Evolutionary conservation across 2,113 vertebrate genomes (phyloP).

Genomic region (Macquaria australasica): DNA sequence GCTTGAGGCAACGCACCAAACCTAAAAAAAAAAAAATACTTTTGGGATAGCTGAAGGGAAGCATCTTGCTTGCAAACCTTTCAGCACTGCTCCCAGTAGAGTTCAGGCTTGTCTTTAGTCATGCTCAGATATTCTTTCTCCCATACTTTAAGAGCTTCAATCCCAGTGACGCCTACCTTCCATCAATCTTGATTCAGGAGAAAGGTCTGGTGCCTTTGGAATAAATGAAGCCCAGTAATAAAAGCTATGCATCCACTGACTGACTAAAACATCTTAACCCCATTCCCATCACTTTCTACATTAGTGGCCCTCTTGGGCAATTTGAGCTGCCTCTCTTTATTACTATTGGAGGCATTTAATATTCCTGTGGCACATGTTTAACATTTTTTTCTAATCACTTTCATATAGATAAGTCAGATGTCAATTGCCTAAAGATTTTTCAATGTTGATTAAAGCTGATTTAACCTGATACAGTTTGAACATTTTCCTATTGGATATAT

Average conservation of each 20-base stretch:
- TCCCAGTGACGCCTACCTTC: slow-evolving; percentile 59
- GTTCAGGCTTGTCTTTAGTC: slow-evolving; percentile 23
- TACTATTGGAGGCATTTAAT: slow-evolving; percentile 55
- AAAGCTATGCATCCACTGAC: slow-evolving; percentile 68
- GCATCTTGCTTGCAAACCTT: slow-evolving; percentile 6
- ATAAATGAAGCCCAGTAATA: slow-evolving; percentile 76
- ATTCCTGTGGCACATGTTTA: slow-evolving; percentile 41
- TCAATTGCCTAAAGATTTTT: slow-evolving; percentile 7
- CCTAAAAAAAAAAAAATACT: slow-evolving; percentile 9
- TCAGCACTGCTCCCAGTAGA: slow-evolving; percentile 21
- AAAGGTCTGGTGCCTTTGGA: slow-evolving; percentile 62
- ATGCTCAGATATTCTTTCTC: slow-evolving; percentile 53
- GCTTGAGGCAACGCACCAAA: slow-evolving; percentile 20
- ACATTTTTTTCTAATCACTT: slow-evolving; percentile 1
- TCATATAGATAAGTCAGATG: slow-evolving; percentile 8
- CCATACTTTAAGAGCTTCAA: slow-evolving; percentile 44
- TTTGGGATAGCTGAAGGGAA: slow-evolving; percentile 1
- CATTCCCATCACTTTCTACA: slow-evolving; percentile 55
- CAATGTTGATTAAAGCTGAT: slow-evolving; percentile 26
- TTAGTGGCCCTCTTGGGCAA: slow-evolving; percentile 68
- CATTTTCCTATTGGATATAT: background rate
- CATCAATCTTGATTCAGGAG: slow-evolving; percentile 77
- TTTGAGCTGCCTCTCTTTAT: slow-evolving; percentile 74
- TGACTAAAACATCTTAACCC: slow-evolving; percentile 67
- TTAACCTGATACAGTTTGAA: background rate